Base-by-base conservation (phyloP, 2,888 invertebrate genomes). In the Deroplatys truncata region DNA sequence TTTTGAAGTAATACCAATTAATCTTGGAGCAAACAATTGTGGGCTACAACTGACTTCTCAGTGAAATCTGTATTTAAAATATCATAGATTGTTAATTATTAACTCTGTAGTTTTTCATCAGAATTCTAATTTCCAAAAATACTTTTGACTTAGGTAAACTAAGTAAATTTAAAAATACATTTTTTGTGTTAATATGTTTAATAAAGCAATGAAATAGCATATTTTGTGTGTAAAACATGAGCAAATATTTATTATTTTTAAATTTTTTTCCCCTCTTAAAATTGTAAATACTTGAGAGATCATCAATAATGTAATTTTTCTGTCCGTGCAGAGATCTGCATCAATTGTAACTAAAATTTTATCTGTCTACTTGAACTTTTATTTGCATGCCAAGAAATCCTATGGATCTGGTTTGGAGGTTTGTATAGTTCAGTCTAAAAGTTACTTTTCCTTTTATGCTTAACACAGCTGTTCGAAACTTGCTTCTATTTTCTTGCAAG, bases 381-480 rank as follows among this genome's bases (percentile, higher is more conserved):
- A 16, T 86, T 89, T 89, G 31, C 84, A 84, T 86, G 82, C 86
- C 49, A 72, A 94, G 94, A 93, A 93, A 92, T 93, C 93, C 16
- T 94, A 92, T 89, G 93, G 94, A 92, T 93, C 93, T 86, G 94
- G 93, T 90, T 92, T 92, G 88, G 93, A 94, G 93, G 94, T 94
- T 90, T 86, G 90, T 90, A 82, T 84, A 25, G n/a, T 82, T 85
- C 85, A 56, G n/a, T 72, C 20, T 72, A 72, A 72, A 16, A 72
- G 56, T 85, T 43, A 1, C 31, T 43, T 85, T n/a, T 85, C n/a
- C 85, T 85, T 85, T 85, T 85, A n/a, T 29, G 84, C 84, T 31
- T 84, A 84, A 28, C 16, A n/a, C 84, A 84, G 29, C 31, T 28
- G 7, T 20, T 84, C 1, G 7, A 85, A 85, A 28, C n/a, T 85